These are phyloP conservation scores for Mus spretus DNA, from an alignment of 2,797 vertebrate genomes.

Conservation along the genomic window DNA sequence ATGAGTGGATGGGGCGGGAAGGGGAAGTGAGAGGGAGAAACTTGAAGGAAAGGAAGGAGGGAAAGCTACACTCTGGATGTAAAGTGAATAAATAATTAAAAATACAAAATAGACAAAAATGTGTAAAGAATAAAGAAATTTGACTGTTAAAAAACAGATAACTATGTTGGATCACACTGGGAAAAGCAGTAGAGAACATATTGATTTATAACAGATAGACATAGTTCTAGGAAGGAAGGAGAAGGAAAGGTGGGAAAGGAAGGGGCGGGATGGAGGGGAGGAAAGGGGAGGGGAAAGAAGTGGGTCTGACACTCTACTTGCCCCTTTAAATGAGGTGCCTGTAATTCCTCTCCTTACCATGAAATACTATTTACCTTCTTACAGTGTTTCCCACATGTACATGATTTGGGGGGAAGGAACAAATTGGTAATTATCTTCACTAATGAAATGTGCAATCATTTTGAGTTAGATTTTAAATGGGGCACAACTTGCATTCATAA, in stretches of 20 bases:
- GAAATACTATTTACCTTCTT: constrained; percentile 67
- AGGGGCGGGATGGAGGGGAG: not conserved
- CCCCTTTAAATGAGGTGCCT: not conserved
- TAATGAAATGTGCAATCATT: constrained; percentile 85
- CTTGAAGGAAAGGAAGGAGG: too few relatives aligned
- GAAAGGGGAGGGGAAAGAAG: not conserved
- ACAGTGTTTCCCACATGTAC: constrained; percentile 68
- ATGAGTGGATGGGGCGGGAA: too few relatives aligned
- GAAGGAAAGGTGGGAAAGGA: not conserved
- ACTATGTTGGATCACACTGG: not conserved
- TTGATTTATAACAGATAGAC: not conserved
- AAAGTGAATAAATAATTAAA: not conserved
- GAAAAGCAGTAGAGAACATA: not conserved
- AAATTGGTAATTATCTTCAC: constrained; percentile 82
- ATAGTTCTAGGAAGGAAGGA: not conserved
- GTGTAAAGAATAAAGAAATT: not conserved
- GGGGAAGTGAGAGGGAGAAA: too few relatives aligned
- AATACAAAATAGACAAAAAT: not conserved
- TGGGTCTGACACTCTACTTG: not conserved
- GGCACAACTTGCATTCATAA: constrained; percentile 81
- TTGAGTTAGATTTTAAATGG: constrained; percentile 84
- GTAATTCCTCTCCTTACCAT: constrained; percentile 29
- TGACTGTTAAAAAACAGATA: not conserved
- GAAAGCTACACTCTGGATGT: not conserved
- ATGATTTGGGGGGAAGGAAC: constrained; percentile 71